Evolutionary conservation across 2,113 vertebrate species (phyloP).

Genomic region (Melanerpes aurifrons): DNA sequence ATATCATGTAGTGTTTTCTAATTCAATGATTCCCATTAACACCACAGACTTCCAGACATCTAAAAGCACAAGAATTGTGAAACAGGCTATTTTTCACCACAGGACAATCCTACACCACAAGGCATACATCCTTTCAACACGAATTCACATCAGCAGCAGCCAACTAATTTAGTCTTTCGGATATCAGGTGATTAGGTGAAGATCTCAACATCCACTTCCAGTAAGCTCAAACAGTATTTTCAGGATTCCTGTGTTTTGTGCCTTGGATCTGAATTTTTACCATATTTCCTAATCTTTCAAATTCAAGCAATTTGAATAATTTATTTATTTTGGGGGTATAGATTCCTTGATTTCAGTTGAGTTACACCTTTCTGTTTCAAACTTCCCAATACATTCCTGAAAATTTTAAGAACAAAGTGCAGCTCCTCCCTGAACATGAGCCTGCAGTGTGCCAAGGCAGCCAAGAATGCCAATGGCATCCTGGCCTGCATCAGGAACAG

Average conservation of each 20-base stretch:
- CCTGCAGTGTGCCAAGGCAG: too few species aligned
- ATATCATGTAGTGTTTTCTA: background rate
- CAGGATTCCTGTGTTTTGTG: background rate
- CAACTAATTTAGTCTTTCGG: background rate
- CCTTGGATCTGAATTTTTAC: background rate
- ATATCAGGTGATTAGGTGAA: background rate
- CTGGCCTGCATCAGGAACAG: too few species aligned
- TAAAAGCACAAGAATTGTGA: background rate
- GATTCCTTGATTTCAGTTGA: background rate
- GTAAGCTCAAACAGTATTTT: background rate
- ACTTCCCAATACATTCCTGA: background rate
- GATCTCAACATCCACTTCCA: background rate
- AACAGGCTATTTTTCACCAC: background rate
- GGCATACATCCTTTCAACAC: background rate
- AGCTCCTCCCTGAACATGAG: too few species aligned
- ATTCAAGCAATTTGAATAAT: background rate
- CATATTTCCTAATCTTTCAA: background rate
- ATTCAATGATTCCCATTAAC: background rate
- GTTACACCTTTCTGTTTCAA: background rate
- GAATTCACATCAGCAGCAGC: accelerated
- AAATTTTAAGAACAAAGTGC: background rate
- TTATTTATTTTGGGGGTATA: background rate
- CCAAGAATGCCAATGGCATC: too few species aligned
- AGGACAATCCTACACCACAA: background rate
- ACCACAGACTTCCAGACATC: background rate